Base-by-base conservation (phyloP, 2,797 vertebrate genomes). In the Gallinago stenura region DNA sequence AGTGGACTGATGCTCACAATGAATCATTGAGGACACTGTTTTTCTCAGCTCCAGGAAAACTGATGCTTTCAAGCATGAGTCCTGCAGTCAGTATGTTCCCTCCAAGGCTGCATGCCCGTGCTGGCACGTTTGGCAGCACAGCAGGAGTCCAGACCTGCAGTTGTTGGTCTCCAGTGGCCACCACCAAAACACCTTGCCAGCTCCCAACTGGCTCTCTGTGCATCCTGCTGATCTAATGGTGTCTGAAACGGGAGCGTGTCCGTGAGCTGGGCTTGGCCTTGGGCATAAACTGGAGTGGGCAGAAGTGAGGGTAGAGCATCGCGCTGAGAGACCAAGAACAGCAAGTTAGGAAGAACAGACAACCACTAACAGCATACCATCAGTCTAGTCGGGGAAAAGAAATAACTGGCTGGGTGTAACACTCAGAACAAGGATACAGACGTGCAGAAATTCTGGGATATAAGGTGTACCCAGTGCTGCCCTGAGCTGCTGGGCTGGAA, bases 401-500 rank as follows among this genome's bases (percentile, higher is more conserved):
- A 57, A 58, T 24, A 48, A 19, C 24, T 60, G 25, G 5, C 68
- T 54, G 72, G 24, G 43, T 62, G 43, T 89, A 73, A 60, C 48
- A 50, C 11, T 87, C 45, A 33, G 61, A 81, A 51, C 22, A 37
- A 88, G 79, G 48, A n/a, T 50, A 73, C 3, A 19, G 1, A 5
- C 41, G 57, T 83, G 73, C 79, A 92, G 64, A 80, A 88, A 70
- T 65, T 72, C 71, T 65, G 37, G 64, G 68, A 12, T 64, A 39
- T 30, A 15, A 66, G 12, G 13, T 19, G n/a, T 70, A 31, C 37
- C 24, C 0, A 9, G 1, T 46, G 26, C 72, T 79, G 79, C 72
- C 71, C 39, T 45, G 87, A 93, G 58, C 77, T 64, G 35, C 54
- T 79, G 50, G 69, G 68, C 7, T 83, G 76, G 80, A 39, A 70